Conservation (phyloP, 2,113 vertebrate genomes). For the Scophthalmus maximus region DNA sequence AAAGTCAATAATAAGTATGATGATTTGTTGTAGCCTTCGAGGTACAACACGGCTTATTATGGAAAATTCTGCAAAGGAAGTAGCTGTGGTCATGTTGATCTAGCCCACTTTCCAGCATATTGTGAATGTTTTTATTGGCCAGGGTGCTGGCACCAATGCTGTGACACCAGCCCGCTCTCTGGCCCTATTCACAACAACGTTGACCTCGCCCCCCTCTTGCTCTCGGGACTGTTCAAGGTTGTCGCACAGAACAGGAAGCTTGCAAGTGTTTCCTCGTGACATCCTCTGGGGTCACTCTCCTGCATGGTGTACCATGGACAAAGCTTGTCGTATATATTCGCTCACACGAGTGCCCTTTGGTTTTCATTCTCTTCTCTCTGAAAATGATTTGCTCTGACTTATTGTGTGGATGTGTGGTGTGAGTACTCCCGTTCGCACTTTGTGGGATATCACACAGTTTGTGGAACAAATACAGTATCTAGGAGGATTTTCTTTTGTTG, state of each 20-base stretch:
- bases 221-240: constrained; percentile 57
- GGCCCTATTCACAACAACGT: neutral
- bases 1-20: neutral
- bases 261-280: constrained; percentile 59
- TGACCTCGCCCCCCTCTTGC: constrained; percentile 32
- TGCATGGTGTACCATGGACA: constrained; percentile 1
- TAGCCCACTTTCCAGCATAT: constrained; percentile 21
- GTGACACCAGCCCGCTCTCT: neutral
- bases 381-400: neutral
- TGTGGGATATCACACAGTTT: constrained; percentile 7
- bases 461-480: constrained; percentile 9
- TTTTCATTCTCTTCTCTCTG: neutral
- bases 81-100: constrained; percentile 5
- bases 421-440: neutral
- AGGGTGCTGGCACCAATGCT: constrained; percentile 9
- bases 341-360: neutral
- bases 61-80: constrained; percentile 11
- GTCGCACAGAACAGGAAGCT: constrained; percentile 64
- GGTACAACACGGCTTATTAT: neutral
- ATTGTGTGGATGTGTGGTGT: neutral
- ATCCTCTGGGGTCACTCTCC: constrained; percentile 43
- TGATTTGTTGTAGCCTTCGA: neutral
- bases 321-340: neutral
- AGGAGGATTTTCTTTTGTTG: constrained; percentile 37
- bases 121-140: constrained; percentile 32